A percentile compares a stretch with the other conserved stretches of the same genome.
Conservation (phyloP, 2,113 vertebrate genomes). For the Edolisoma coerulescens region DNA sequence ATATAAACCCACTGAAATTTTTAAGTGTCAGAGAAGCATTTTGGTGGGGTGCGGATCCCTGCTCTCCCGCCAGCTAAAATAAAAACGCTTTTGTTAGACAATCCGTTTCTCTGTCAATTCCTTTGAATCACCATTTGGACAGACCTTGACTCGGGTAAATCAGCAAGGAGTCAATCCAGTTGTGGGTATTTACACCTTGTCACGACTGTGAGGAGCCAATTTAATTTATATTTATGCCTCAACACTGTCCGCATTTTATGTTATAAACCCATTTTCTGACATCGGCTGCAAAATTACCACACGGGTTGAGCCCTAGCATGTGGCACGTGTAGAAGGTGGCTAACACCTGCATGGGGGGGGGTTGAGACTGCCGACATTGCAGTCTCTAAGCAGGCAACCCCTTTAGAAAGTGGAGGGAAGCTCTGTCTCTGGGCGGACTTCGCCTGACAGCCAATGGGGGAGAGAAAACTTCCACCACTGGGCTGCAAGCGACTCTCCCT, state of each 20-base stretch:
- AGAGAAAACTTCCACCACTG: not conserved
- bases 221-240: not conserved
- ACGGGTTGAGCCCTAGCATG: not conserved
- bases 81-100: accelerated
- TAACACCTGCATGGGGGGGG: too few species aligned
- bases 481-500: not conserved
- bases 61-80: not conserved
- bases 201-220: not conserved
- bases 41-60: too few species aligned
- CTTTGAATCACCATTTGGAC: not conserved
- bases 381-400: not conserved
- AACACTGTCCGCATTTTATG: not conserved
- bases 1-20: not conserved
- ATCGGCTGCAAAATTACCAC: not conserved
- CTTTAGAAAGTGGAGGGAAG: not conserved
- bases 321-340: not conserved
- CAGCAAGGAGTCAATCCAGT: not conserved
- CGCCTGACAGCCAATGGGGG: accelerated
- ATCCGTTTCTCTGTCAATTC: not conserved
- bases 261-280: not conserved
- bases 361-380: too few species aligned
- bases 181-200: not conserved
- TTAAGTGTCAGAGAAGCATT: not conserved
- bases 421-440: too few species aligned
- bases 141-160: not conserved